phyloP scores from a whole-genome alignment of 2,888 invertebrate species.

The Drosophila mulleri region DNA sequence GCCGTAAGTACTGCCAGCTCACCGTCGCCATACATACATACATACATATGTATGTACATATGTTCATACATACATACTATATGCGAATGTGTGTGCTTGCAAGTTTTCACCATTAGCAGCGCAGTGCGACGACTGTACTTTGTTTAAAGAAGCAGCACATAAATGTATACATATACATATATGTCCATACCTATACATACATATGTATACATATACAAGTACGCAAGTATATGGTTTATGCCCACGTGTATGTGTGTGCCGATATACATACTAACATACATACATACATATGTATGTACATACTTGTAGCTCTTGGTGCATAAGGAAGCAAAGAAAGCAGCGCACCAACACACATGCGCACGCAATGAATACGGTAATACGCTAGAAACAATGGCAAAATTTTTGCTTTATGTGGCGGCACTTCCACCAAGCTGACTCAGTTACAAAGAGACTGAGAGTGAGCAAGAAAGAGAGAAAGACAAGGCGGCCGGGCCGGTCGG shows the following conservation, averaged over 20 bases:
- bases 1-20: constrained; percentile 35
- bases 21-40: constrained; percentile 14
- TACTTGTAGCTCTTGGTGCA: constrained; percentile 52
- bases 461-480: constrained; percentile 16
- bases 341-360: constrained; percentile 16
- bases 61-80: no score
- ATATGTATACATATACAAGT: constrained; percentile 18
- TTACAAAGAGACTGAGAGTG: constrained; percentile 13
- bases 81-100: constrained; percentile 43
- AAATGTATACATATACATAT: neutral
- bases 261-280: constrained; percentile 2
- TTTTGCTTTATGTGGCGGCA: constrained; percentile 55
- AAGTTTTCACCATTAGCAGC: constrained; percentile 75
- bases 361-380: constrained; percentile 6
- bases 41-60: neutral
- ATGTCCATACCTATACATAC: neutral
- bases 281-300: neutral
- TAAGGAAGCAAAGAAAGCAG: constrained; percentile 64
- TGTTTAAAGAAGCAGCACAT: constrained; percentile 49
- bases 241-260: constrained; percentile 34
- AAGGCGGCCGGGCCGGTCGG: constrained; percentile 15
- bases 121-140: constrained; percentile 72
- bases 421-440: constrained; percentile 49
- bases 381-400: constrained; percentile 60
- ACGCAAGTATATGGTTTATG: constrained; percentile 29